Conservation (phyloP, 2,797 vertebrate genomes). For the Sorex maritimensis region DNA sequence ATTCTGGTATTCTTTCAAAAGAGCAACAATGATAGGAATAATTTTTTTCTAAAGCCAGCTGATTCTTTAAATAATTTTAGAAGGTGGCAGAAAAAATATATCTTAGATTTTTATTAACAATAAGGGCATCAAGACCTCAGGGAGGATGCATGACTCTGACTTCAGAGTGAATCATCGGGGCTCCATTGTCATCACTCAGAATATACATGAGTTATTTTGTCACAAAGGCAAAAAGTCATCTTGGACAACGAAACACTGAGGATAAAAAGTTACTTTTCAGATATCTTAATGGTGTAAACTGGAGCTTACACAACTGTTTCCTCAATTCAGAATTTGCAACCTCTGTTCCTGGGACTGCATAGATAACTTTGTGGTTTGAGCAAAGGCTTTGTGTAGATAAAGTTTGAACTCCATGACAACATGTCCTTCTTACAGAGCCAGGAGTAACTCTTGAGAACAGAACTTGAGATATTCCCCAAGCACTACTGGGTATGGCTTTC, state of each 20-base stretch:
- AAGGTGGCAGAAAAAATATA: background rate
- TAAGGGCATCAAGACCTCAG: background rate
- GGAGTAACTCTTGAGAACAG: no score
- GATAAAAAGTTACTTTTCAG: background rate
- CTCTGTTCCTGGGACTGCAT: no score
- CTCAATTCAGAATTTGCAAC: background rate
- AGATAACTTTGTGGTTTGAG: no score
- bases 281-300: background rate
- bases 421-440: no score
- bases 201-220: background rate
- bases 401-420: no score
- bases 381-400: no score
- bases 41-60: background rate
- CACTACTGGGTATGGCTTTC: no score
- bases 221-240: no score
- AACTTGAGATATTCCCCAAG: no score
- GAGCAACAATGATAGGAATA: background rate
- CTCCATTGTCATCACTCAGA: background rate
- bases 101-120: conserved; percentile 18
- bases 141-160: background rate
- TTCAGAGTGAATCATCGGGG: background rate
- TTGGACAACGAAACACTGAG: background rate
- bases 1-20: background rate
- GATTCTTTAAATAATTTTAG: background rate
- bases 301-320: no score